A percentile compares a stretch with the other conserved stretches of the same genome.
phyloP scores from a whole-genome alignment of 2,113 vertebrate genomes.

The Xenopus laevis region DNA sequence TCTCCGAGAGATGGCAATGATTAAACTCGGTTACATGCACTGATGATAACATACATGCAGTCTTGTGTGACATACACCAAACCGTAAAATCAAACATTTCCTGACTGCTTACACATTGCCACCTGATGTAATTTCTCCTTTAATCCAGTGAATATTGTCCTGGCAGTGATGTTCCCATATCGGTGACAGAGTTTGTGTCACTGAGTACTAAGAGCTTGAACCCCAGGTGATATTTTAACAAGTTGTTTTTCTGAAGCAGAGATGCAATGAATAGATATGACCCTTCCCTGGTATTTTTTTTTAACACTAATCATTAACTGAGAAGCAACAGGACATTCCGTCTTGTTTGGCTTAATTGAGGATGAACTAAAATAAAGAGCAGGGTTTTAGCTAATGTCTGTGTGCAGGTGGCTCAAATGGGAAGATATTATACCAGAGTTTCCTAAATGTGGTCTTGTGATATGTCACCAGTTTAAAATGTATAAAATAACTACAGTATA shows the following conservation, averaged over 20 bases:
- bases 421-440: too few species aligned
- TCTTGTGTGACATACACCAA: too few species aligned
- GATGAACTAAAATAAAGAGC: neutral
- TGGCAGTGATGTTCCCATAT: neutral
- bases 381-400: neutral
- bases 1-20: too few species aligned
- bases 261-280: neutral
- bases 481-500: too few species aligned
- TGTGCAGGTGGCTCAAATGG: neutral
- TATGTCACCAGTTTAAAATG: too few species aligned
- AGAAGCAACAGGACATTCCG: neutral
- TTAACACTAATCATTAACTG: conserved; percentile 27
- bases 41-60: too few species aligned
- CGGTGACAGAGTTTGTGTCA: neutral
- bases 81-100: too few species aligned
- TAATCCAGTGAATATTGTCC: too few species aligned
- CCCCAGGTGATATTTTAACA: conserved; percentile 57
- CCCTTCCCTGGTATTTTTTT: neutral
- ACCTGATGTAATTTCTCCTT: too few species aligned
- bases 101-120: too few species aligned
- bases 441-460: too few species aligned
- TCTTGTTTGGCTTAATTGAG: conserved; percentile 3
- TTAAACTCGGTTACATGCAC: too few species aligned
- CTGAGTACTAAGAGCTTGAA: neutral
- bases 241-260: conserved; percentile 47